Evolutionary conservation across 2,113 vertebrate species (phyloP).

Genomic region (Corydoras maculifer): DNA sequence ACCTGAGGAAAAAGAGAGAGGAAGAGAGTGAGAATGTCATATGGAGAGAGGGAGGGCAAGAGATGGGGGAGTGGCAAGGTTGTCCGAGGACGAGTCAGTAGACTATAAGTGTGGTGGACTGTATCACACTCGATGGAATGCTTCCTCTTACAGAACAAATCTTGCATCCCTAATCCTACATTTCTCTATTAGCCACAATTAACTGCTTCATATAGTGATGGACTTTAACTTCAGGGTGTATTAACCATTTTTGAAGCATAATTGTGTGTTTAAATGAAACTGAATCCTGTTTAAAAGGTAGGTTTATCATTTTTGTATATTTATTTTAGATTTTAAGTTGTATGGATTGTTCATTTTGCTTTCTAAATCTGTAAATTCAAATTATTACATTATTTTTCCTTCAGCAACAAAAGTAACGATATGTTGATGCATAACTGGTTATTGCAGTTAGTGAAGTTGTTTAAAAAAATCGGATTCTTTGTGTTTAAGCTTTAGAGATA

Average conservation of each 20-base stretch:
- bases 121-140: conserved; percentile 25
- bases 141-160: not conserved
- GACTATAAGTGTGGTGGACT: conserved; percentile 12
- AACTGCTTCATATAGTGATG: not conserved
- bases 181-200: too few species aligned
- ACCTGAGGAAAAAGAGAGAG: conserved; percentile 13
- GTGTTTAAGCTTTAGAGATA: too few species aligned
- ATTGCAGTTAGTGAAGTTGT: too few species aligned
- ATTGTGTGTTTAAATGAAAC: conserved; percentile 5
- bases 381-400: too few species aligned
- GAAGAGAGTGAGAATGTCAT: conserved; percentile 30
- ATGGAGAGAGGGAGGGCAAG: not conserved
- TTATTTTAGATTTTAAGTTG: not conserved
- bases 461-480: too few species aligned
- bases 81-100: conserved; percentile 40
- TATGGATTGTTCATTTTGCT: not conserved
- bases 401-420: too few species aligned
- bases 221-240: conserved; percentile 9
- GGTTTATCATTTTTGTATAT: not conserved
- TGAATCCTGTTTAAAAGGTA: conserved; percentile 17
- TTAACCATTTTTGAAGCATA: conserved; percentile 6
- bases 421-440: too few species aligned
- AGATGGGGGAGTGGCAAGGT: not conserved
- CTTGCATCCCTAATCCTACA: too few species aligned
- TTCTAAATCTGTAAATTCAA: too few species aligned